These are phyloP conservation scores for Elaphurus davidianus DNA, from an alignment of 2,113 vertebrate genomes.

Conservation along the genomic window DNA sequence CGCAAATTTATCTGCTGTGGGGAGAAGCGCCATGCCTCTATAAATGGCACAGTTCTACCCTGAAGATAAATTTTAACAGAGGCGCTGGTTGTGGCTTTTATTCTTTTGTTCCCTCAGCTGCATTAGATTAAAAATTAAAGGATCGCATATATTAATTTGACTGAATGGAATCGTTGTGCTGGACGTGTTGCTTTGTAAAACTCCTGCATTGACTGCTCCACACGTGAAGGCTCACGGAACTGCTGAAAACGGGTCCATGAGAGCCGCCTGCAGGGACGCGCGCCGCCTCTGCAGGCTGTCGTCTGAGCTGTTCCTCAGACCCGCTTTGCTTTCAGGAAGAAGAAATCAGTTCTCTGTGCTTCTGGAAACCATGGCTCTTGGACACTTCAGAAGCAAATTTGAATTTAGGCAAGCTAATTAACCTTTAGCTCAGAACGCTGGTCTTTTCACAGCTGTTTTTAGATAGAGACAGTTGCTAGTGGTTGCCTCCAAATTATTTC, in stretches of 20 bases:
- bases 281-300: background rate
- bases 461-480: background rate
- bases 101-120: background rate
- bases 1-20: slow-evolving; percentile 6
- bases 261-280: background rate
- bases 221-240: background rate
- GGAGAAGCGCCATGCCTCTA: background rate
- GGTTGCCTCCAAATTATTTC: background rate
- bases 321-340: background rate
- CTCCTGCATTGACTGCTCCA: background rate
- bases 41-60: background rate
- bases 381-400: background rate
- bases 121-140: slow-evolving; percentile 27
- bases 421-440: background rate
- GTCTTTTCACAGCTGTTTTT: background rate
- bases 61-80: background rate
- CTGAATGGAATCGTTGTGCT: background rate
- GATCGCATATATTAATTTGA: background rate
- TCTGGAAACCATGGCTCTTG: background rate
- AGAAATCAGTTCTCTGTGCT: background rate
- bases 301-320: background rate
- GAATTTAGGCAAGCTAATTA: slow-evolving; percentile 15
- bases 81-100: background rate
- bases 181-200: background rate
- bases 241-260: fast-evolving